Evolutionary conservation across 35 echinoderm and acorn worm species (phyloP).

Genomic region (Anneissia japonica): DNA sequence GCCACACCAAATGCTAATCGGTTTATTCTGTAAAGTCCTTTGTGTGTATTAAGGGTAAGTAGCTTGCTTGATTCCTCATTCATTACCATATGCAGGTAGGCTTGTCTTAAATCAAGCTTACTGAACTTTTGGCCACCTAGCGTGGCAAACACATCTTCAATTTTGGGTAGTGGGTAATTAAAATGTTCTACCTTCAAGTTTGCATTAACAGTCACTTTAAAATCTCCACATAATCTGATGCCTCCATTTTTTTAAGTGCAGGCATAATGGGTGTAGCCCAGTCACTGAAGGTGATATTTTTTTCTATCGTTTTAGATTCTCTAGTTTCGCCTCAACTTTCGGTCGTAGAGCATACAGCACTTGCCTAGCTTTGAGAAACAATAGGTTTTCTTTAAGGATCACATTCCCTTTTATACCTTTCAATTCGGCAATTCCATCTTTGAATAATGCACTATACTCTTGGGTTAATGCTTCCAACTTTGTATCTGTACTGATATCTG

Average conservation of each 20-base stretch:
- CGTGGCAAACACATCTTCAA: slow-evolving; percentile 15
- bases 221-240: slow-evolving; percentile 51
- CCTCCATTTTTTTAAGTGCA: slow-evolving; percentile 21
- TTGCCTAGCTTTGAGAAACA: slow-evolving; percentile 14
- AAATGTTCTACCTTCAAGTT: slow-evolving; percentile 18
- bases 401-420: no score
- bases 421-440: no score
- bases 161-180: slow-evolving; percentile 37
- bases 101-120: slow-evolving; percentile 44
- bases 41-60: slow-evolving; percentile 28
- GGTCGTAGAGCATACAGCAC: slow-evolving; percentile 52
- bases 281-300: slow-evolving; percentile 29
- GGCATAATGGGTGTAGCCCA: slow-evolving; percentile 53
- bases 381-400: no score
- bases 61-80: slow-evolving; percentile 23
- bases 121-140: slow-evolving; percentile 29
- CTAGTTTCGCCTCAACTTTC: slow-evolving; percentile 39
- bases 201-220: slow-evolving; percentile 46
- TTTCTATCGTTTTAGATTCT: slow-evolving; percentile 3
- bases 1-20: slow-evolving; percentile 47
- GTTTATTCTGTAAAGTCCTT: not conserved
- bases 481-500: no score
- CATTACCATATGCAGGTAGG: slow-evolving; percentile 30
- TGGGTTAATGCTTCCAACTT: no score
- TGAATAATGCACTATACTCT: no score